phyloP scores from a whole-genome alignment of 1,140 invertebrate species.

The Callitettix versicolor region DNA sequence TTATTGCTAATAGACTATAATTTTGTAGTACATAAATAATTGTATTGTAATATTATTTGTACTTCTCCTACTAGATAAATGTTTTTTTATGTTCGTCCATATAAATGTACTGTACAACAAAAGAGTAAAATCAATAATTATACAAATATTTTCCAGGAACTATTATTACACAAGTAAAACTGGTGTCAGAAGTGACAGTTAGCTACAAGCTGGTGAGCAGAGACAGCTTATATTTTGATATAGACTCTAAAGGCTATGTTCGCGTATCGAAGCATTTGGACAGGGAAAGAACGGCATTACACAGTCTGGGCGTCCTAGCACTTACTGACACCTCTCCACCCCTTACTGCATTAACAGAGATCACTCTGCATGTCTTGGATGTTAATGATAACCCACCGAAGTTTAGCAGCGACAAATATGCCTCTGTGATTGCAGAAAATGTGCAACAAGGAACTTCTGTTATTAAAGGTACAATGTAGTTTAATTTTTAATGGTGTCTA shows the following conservation, averaged over 20 bases:
- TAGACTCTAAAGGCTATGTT: constrained; percentile 63
- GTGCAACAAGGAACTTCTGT: constrained; percentile 65
- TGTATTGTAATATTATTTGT: no score
- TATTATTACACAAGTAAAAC: constrained; percentile 49
- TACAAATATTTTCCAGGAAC: constrained; percentile 40
- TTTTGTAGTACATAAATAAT: no score
- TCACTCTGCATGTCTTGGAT: constrained; percentile 71
- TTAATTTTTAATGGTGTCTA: no score
- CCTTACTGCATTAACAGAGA: constrained; percentile 55
- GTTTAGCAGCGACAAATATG: constrained; percentile 76
- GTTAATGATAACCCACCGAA: constrained; percentile 82
- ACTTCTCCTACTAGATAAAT: no score
- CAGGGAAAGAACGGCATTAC: constrained; percentile 57
- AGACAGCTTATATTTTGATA: constrained; percentile 49
- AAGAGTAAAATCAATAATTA: no score
- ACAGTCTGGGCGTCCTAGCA: constrained; percentile 70
- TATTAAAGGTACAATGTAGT: constrained; percentile 45
- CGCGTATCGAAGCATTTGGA: constrained; percentile 60
- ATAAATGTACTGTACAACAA: no score
- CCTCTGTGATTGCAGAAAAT: constrained; percentile 62
- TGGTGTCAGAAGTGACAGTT: constrained; percentile 44
- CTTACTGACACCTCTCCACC: constrained; percentile 62
- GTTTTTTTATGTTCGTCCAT: no score
- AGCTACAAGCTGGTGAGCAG: constrained; percentile 56
- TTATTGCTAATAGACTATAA: no score